Evolutionary conservation across 2,888 invertebrate genomes (phyloP), one percentile per base, ranked within the genome.

Genomic region (Heliconius aoede): DNA sequence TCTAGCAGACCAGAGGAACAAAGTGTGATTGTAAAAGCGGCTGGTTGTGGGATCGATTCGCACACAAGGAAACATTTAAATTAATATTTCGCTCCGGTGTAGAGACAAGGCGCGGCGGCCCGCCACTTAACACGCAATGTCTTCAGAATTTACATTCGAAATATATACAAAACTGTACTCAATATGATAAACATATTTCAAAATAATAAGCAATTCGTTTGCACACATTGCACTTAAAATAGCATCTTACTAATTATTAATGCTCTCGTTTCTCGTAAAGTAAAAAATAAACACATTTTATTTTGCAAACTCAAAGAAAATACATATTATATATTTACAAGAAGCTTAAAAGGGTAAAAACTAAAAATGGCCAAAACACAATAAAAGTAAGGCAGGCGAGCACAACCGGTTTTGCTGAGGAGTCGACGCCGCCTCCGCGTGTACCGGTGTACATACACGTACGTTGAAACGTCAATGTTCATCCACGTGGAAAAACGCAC

Each of bases 401-500:
- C 40, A 60, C 28, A 61, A 72, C 75, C 75, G 71, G 75, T 76
- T 64, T 55, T 26, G 62, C 26, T 58, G 58, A 76, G 75, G 30
- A 36, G 75, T 58, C 69, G 69, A 51, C 68, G 28, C n/a, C 13
- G 51, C n/a, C 30, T 21, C n/a, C 7, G 4, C 55, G 21, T 51
- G 21, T 15, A n/a, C 51, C 51, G 18, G 18, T 18, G 36, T 11
- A 36, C 36, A 36, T 36, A 11, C 7, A 32, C 24, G 55, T 30
- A 62, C 71, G 51, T 61, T 61, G 61, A 55, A 69, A 72, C 75
- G 71, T 76, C 64, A 72, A 72, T 72, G 64, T 71, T 72, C 71
- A 65, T 58, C 75, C 75, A 72, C 55, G 71, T 64, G 72, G 75
- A 76, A 76, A 72, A 76, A 76, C 75, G 72, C 64, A 69, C 72